Evolutionary conservation across 2,888 invertebrate genomes (phyloP).

Genomic region (Coelogynopora nodosa): DNA sequence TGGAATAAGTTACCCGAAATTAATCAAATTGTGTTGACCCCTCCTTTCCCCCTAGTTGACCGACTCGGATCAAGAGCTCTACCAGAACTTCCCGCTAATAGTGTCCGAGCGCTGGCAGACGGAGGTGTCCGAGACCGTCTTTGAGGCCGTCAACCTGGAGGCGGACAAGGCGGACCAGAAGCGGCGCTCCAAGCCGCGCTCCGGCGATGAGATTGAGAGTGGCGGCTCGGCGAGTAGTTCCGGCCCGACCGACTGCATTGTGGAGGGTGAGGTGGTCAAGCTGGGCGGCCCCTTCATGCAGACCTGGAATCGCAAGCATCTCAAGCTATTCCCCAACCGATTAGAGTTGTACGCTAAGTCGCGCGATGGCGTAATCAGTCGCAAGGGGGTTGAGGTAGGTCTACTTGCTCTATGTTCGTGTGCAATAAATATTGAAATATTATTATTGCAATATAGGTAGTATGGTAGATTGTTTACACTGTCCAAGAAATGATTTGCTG

Average conservation of each 20-base stretch:
- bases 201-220: constrained; percentile 21
- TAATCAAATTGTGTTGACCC: too few species aligned
- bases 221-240: neutral
- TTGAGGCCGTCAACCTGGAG: constrained; percentile 92
- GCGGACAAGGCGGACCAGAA: constrained; percentile 93
- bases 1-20: too few species aligned
- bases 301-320: constrained; percentile 96
- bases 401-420: too few species aligned
- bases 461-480: too few species aligned
- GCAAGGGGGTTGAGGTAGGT: constrained; percentile 61
- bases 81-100: constrained; percentile 94
- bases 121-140: constrained; percentile 95
- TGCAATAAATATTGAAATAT: too few species aligned
- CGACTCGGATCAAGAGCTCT: constrained; percentile 93
- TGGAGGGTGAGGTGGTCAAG: constrained; percentile 99
- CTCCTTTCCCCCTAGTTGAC: constrained; percentile 68
- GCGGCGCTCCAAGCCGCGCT: constrained; percentile 71
- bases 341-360: constrained; percentile 78
- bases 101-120: constrained; percentile 99
- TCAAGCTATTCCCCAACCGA: constrained; percentile 70
- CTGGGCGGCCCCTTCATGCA: constrained; percentile 97
- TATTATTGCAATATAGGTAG: too few species aligned
- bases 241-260: constrained; percentile 81
- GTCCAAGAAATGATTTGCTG: too few species aligned
- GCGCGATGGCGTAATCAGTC: constrained; percentile 59